phyloP scores from a whole-genome alignment of 2,113 vertebrate genomes.

The Procavia capensis region DNA sequence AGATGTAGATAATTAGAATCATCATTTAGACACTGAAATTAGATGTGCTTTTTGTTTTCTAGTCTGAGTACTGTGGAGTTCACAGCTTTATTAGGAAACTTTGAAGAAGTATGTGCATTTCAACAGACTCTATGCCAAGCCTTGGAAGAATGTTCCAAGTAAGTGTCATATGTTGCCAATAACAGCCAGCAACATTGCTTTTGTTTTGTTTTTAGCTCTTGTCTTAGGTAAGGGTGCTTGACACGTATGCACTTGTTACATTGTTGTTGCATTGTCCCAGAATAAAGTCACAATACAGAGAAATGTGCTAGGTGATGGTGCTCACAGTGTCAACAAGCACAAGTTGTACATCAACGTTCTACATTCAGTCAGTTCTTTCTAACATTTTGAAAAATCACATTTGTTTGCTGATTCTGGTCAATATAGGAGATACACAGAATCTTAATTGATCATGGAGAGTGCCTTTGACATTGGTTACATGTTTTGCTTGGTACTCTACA shows the following conservation, averaged over 20 bases:
- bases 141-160: constrained; percentile 97
- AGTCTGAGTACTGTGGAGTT: constrained; percentile 93
- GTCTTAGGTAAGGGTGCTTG: constrained; percentile 13
- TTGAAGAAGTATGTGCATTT: constrained; percentile 96
- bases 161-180: constrained; percentile 77
- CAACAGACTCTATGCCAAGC: constrained; percentile 95
- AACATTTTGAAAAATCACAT: constrained; percentile 17
- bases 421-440: not conserved
- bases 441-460: not conserved
- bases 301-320: not conserved
- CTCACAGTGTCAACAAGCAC: not conserved
- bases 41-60: constrained; percentile 50
- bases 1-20: not conserved
- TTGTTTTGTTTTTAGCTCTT: constrained; percentile 46
- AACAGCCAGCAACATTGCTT: not conserved
- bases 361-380: not conserved
- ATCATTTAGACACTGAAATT: constrained; percentile 32
- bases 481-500: not conserved
- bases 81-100: constrained; percentile 92
- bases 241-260: not conserved
- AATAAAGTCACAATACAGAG: not conserved
- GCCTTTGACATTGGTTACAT: not conserved
- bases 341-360: not conserved
- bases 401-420: not conserved
- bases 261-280: not conserved